Base-by-base conservation (phyloP, 2,113 vertebrate genomes). In the Casuarius casuarius region DNA sequence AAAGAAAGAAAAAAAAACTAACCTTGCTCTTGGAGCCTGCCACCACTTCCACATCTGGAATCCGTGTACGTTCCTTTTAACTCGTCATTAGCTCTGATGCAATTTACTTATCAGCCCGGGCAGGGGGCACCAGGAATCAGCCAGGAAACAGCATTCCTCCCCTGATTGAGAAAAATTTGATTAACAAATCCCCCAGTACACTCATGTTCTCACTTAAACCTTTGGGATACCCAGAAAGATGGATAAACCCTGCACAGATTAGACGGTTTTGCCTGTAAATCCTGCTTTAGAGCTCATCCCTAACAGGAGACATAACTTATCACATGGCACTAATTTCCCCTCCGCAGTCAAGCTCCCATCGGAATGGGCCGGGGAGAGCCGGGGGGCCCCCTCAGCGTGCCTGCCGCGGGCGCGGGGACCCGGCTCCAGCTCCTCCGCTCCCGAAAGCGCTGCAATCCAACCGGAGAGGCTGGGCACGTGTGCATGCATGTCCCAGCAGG, bases 11-110 rank as follows among this genome's bases (percentile, higher is more conserved):
- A 61, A 20, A 8, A 17, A 17, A 10, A 3, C 1, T 48, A 17
- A 5, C 5, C 9, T 26, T 23, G 42, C 59, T 62, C 48, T 51
- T 22, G 33, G 5, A 38, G 20, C 14, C 61, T 29, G 48, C 6
- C 1, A 10, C 8, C 1, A 2, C 46, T 74, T 17, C 40, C 71
- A 4, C 48, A 7, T 12, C 35, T 40, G 59, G 51, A 76, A 44
- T 6, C 52, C 44, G 66, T 0, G 3, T 2, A 3, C 0, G 1
- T 29, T 40, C 61, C 4, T 49, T 26, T 73, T 3, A 26, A 49
- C 14, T 35, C 8, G 12, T 5, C 62, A 1, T 35, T 12, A 17
- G 33, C 19, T 7, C 44, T 35, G 76, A 2, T 2, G 33, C 22
- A 16, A 35, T 51, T 42, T 20, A 3, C 54, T 49, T 25, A 7